Base-by-base conservation (phyloP, 1,140 invertebrate genomes). In the Kradibia gibbosae region DNA sequence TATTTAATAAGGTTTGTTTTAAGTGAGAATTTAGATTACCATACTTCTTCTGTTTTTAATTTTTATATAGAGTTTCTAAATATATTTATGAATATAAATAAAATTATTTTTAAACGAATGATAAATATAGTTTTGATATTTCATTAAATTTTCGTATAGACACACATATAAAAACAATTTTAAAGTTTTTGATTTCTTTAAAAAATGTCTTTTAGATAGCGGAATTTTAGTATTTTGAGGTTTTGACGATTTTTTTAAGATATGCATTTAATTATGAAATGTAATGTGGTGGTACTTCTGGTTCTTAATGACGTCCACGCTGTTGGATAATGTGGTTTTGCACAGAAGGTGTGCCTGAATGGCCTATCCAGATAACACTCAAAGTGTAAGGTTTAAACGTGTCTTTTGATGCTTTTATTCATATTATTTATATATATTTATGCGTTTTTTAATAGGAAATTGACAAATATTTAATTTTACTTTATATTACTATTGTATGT, bases 381-480 rank as follows among this genome's bases (percentile, higher is more conserved):
- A 39, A 8, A 4, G 57, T 65, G 34, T 39, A n/a, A 36, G 11
- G 17, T 39, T 72, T 20, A 67, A 39, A 65, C n/a, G n/a, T n/a
- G n/a, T n/a, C n/a, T n/a, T n/a, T n/a, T n/a, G n/a, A n/a, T n/a
- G n/a, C n/a, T n/a, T n/a, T n/a, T n/a, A n/a, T n/a, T n/a, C n/a
- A n/a, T n/a, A n/a, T n/a, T n/a, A n/a, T n/a, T n/a, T n/a, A n/a
- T n/a, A n/a, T n/a, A n/a, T n/a, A n/a, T n/a, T n/a, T n/a, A n/a
- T n/a, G n/a, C n/a, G 62, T 57, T 67, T 42, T 62, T 80, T 75
- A 28, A 34, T 42, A 34, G 28, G n/a, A 71, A n/a, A 34, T 50
- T 25, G 7, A 53, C 8, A 20, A 3, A 78, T 17, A 78, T 39
- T 81, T 75, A 67, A 75, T 75, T 75, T 81, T 75, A 75, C 25